Evolutionary conservation across 2,113 vertebrate genomes (phyloP).

Genomic region (Prionailurus viverrinus): DNA sequence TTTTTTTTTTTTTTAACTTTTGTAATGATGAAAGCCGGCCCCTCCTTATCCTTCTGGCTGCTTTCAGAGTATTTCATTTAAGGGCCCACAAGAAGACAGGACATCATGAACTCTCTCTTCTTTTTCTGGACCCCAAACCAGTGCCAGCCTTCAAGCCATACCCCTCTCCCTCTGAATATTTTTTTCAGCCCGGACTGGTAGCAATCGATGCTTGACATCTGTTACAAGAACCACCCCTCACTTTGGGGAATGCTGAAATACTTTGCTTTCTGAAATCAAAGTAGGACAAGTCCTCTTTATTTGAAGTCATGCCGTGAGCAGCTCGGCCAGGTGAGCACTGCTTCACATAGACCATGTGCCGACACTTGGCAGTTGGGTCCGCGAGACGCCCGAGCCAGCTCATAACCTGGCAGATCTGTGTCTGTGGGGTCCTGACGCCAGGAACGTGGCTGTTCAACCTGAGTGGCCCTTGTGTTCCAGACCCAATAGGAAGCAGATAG

Average conservation of each 20-base stretch:
- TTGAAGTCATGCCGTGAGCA: accelerated
- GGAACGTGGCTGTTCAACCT: accelerated
- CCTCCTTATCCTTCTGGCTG: neutral
- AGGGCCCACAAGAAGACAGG: neutral
- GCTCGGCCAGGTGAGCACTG: neutral
- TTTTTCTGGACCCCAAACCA: neutral
- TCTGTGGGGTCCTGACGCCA: neutral
- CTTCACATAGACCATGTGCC: neutral
- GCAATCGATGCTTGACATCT: neutral
- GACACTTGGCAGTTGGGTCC: neutral
- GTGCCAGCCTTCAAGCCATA: neutral
- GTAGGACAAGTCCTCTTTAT: neutral
- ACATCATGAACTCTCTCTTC: neutral
- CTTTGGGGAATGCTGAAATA: neutral
- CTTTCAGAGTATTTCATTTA: neutral
- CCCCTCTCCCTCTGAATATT: neutral
- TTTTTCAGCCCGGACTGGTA: neutral
- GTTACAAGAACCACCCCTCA: neutral
- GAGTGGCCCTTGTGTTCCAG: neutral
- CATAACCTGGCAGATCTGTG: neutral
- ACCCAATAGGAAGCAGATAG: neutral
- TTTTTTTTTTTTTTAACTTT: neutral
- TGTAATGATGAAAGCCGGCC: neutral
- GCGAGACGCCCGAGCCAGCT: neutral
- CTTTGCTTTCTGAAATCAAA: neutral